Evolutionary conservation across 2,113 vertebrate genomes (phyloP), one percentile per base, ranked within the genome.

Genomic region (Charina bottae): DNA sequence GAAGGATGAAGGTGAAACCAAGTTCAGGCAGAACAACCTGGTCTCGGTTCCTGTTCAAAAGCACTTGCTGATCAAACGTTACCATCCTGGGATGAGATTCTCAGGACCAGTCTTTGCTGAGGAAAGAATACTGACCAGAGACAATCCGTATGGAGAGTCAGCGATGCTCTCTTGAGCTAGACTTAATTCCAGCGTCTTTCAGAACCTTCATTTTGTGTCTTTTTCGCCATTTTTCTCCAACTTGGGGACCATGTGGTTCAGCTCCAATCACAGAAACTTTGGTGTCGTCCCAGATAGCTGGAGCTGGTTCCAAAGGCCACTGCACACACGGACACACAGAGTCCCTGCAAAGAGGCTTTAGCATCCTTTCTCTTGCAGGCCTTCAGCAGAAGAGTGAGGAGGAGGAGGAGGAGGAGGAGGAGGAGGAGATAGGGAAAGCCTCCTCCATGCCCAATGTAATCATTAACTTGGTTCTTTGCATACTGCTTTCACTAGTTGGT

Each of bases 1-100:
- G 83, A 97, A 97, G 98, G 96, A 97, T 97, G 97, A 95, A 98
- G 98, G 98, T 97, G 97, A 97, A 92, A 97, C 92, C 97, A 98
- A 94, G 91, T 94, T 90, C 85, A 58, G 5, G 7, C 24, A 28
- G 87, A 49, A 95, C 62, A 97, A 96, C 96, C 95, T 95, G 93
- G 87, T 89, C 28, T 24, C 91, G 10, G 21, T 88, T 97, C 96
- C 89, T 92, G 86, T 90, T 90, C 94, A 17, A 0, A 55, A 95
- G 85, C 4, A 85, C 21, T 15, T 1, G 17, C 21, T 6, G 1
- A 4, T 21, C 72, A 21, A 17, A 9, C 0, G 72, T 78, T 15
- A 21, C 33, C 33, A 37, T 37, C 33, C 17, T 21, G 19, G 17
- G 33, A 21, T 8, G 72, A 33, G 33, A 21, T 42, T 78, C 33